Percentiles rank a stretch among this genome's conserved stretches.
Conservation (phyloP, 2,888 invertebrate species). For the Zygogramma bicolorata region DNA sequence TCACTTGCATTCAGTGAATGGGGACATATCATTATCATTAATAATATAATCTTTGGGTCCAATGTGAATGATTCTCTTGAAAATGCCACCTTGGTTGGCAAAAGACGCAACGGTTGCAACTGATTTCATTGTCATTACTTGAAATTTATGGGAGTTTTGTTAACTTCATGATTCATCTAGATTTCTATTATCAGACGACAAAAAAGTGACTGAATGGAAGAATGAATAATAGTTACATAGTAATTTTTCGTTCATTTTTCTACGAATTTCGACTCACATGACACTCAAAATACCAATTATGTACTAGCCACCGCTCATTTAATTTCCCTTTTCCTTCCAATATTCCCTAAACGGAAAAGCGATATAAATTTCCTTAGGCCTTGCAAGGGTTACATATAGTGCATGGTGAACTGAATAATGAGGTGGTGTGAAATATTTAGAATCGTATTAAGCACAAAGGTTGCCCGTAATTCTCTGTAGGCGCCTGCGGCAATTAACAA, state of each 20-base stretch:
- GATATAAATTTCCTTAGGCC: neutral
- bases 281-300: neutral
- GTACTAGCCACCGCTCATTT: neutral
- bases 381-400: slow-evolving; percentile 34
- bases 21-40: no score
- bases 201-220: no score
- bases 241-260: neutral
- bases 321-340: neutral
- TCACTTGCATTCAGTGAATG: no score
- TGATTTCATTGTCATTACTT: no score
- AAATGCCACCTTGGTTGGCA: no score
- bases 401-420: slow-evolving; percentile 35
- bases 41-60: no score
- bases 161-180: no score
- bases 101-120: no score
- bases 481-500: slow-evolving; percentile 50
- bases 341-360: neutral
- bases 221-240: no score
- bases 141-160: no score
- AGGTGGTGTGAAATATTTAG: slow-evolving; percentile 41
- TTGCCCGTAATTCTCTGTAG: slow-evolving; percentile 37
- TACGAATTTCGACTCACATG: neutral
- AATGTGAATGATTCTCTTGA: no score
- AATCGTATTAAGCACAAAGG: slow-evolving; percentile 32
- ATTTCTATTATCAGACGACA: no score